Evolutionary conservation across 2,113 vertebrate genomes (phyloP).

Genomic region (Eubucco bourcierii): DNA sequence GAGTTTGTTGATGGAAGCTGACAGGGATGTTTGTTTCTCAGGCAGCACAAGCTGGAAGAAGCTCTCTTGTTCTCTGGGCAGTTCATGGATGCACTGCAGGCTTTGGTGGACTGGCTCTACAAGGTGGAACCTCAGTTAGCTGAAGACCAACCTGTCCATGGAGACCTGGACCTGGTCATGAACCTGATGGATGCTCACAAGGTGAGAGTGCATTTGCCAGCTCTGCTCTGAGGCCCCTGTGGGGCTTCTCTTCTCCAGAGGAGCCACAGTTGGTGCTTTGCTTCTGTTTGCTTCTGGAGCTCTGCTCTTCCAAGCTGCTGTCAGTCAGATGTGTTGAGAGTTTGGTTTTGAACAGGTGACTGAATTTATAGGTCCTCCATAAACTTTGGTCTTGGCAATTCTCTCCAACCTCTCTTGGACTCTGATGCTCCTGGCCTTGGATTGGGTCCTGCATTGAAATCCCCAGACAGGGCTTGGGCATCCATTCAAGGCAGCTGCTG

Average conservation of each 20-base stretch:
- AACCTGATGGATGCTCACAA: slow-evolving; percentile 98
- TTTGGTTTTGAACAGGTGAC: not conserved
- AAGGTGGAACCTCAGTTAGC: slow-evolving; percentile 95
- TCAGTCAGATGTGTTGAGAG: not conserved
- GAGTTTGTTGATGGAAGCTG: not conserved
- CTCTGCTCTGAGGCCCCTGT: not conserved
- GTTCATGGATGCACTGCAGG: slow-evolving; percentile 96
- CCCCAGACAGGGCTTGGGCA: not conserved
- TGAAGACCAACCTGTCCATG: slow-evolving; percentile 94
- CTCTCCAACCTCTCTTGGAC: not conserved
- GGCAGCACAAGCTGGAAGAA: slow-evolving; percentile 98
- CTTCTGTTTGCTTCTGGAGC: not conserved
- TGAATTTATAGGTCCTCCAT: not conserved
- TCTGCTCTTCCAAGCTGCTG: not conserved
- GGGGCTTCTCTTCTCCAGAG: not conserved
- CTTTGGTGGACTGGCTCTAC: slow-evolving; percentile 96
- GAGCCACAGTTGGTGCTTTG: not conserved
- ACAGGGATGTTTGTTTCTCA: slow-evolving; percentile 43
- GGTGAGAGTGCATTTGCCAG: slow-evolving; percentile 68
- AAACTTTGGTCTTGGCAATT: not conserved
- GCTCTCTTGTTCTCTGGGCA: slow-evolving; percentile 97
- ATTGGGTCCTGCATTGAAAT: not conserved
- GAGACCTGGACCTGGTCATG: slow-evolving; percentile 96
- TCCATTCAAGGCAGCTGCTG: not conserved
- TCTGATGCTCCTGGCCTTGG: not conserved